Conservation (phyloP, 2,113 vertebrate genomes). For the Ochotona curzoniae region DNA sequence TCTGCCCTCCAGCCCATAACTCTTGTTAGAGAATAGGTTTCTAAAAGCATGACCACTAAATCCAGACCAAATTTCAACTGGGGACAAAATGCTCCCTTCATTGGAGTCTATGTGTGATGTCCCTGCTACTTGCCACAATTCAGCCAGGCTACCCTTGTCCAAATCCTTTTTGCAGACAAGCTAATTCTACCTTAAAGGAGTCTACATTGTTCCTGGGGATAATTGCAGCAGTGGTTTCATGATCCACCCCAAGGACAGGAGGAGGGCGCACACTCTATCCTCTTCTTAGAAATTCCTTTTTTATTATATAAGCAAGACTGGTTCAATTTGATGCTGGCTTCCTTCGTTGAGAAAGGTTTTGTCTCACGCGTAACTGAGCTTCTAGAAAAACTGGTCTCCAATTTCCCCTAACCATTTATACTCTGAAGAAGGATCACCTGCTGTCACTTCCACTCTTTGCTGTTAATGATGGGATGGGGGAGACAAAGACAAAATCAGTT, state of each 20-base stretch:
- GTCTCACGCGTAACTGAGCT: not conserved
- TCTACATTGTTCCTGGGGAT: too few relatives aligned
- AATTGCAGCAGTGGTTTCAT: too few relatives aligned
- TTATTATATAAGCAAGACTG: not conserved
- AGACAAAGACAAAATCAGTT: not conserved
- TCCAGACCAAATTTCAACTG: slow-evolving; percentile 57
- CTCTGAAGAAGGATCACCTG: not conserved
- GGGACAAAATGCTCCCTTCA: not conserved
- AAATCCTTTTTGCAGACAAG: not conserved
- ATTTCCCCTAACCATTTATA: not conserved
- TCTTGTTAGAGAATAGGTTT: slow-evolving; percentile 23
- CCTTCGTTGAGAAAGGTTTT: not conserved
- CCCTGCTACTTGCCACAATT: not conserved
- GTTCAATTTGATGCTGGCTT: slow-evolving; percentile 23
- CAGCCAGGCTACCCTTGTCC: not conserved
- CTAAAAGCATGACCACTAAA: slow-evolving; percentile 29
- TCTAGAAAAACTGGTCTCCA: not conserved
- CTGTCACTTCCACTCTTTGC: not conserved
- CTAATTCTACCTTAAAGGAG: not conserved
- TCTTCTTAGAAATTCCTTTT: not conserved
- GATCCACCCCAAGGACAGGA: too few relatives aligned
- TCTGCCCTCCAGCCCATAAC: slow-evolving; percentile 1
- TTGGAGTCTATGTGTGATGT: not conserved
- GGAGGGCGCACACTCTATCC: too few relatives aligned
- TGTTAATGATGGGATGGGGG: not conserved